Percentiles rank a stretch among this genome's conserved stretches.
Conservation (phyloP, 1,140 invertebrate genomes). For the Drosophila hydei region DNA sequence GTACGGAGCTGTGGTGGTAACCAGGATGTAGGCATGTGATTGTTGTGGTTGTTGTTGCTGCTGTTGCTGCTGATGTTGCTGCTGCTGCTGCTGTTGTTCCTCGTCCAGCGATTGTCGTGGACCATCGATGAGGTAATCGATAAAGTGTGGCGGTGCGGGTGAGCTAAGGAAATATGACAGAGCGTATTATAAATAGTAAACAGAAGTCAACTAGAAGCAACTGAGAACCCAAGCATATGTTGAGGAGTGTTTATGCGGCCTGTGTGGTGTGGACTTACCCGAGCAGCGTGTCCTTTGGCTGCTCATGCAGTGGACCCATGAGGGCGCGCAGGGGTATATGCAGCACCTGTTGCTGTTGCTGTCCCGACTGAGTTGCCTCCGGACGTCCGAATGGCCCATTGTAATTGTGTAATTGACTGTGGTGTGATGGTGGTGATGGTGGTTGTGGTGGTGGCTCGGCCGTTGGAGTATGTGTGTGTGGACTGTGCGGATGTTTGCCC, state of each 20-base stretch:
- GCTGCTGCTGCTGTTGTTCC: constrained; percentile 45
- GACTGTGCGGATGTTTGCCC: constrained; percentile 57
- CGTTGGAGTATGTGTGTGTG: constrained; percentile 36
- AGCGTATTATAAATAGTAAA: too few relatives aligned
- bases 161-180: constrained; percentile 28
- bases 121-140: constrained; percentile 76
- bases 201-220: neutral
- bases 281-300: constrained; percentile 44
- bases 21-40: constrained; percentile 64
- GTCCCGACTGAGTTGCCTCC: constrained; percentile 31
- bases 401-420: constrained; percentile 58
- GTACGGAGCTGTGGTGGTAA: constrained; percentile 66
- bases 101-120: constrained; percentile 75
- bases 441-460: constrained; percentile 37
- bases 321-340: constrained; percentile 68
- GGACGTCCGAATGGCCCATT: constrained; percentile 51
- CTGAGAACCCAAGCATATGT: neutral
- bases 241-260: neutral
- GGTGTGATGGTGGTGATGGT: constrained; percentile 43
- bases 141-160: constrained; percentile 60
- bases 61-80: constrained; percentile 24
- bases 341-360: constrained; percentile 62
- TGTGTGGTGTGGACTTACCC: constrained; percentile 25
- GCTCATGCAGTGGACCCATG: constrained; percentile 58
- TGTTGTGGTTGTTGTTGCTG: neutral